A percentile compares a stretch with the other conserved stretches of the same genome.
These are phyloP conservation scores for Drosophila kepulauana DNA, from an alignment of 1,140 invertebrate species.

Conservation along the genomic window DNA sequence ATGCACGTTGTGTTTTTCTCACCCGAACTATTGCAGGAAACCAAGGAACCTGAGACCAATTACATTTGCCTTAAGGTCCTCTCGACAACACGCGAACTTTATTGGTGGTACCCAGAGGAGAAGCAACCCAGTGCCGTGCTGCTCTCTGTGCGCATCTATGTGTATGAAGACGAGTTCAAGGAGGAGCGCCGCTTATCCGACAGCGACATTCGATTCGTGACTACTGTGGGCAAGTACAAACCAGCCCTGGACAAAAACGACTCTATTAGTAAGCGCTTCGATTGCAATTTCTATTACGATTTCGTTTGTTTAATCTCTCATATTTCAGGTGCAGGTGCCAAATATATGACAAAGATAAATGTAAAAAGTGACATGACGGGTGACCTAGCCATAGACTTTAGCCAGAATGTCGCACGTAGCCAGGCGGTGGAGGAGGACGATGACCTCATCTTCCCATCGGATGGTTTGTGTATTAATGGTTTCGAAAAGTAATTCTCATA, in stretches of 20 bases:
- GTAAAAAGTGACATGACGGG: too few species aligned
- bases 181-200: not conserved
- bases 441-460: too few species aligned
- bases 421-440: too few species aligned
- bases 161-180: not conserved
- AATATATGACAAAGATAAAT: too few species aligned
- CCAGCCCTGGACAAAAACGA: conserved; percentile 12
- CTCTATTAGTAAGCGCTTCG: not conserved
- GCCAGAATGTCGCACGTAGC: too few species aligned
- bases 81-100: conserved; percentile 22
- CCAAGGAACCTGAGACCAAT: not conserved
- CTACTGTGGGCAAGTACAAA: conserved; percentile 26
- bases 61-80: conserved; percentile 37
- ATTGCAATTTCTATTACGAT: not conserved
- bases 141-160: conserved; percentile 43
- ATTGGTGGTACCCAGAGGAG: conserved; percentile 66
- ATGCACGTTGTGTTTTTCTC: conserved; percentile 35
- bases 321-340: too few species aligned
- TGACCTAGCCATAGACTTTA: too few species aligned
- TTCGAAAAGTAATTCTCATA: not conserved
- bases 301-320: not conserved
- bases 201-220: not conserved
- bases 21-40: conserved; percentile 19
- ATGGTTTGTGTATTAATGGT: too few species aligned
- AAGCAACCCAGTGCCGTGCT: conserved; percentile 35